Percentiles rank a stretch among this genome's conserved stretches.
These are phyloP conservation scores for Molorchus minor DNA, from an alignment of 2,888 invertebrate species.

Conservation along the genomic window DNA sequence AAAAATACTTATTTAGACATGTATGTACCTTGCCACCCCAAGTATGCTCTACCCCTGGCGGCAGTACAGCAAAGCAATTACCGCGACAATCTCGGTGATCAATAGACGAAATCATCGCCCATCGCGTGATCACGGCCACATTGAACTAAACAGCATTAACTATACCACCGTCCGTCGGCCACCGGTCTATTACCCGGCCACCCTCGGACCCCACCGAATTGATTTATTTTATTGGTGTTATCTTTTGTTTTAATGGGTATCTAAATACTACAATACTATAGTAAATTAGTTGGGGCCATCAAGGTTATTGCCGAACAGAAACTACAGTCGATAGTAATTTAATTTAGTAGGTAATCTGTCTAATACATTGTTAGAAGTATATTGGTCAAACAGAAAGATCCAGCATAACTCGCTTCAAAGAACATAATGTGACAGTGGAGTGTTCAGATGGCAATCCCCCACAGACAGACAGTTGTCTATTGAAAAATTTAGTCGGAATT, in stretches of 20 bases:
- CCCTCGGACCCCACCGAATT: constrained; percentile 21
- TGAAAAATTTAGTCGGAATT: too few species aligned
- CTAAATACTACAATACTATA: neutral
- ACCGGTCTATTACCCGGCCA: constrained; percentile 9
- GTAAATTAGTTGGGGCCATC: neutral
- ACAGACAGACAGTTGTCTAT: too few species aligned
- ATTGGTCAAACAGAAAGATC: too few species aligned
- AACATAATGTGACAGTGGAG: too few species aligned
- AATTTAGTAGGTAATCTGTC: neutral
- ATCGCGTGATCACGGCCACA: constrained; percentile 49
- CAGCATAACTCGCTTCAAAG: too few species aligned
- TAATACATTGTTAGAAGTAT: too few species aligned
- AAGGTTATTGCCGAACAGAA: too few species aligned
- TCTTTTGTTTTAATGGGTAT: constrained; percentile 17
- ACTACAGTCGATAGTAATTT: too few species aligned
- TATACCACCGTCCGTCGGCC: constrained; percentile 26
- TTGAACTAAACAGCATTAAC: constrained; percentile 43
- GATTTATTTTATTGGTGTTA: constrained; percentile 25
- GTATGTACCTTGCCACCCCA: neutral
- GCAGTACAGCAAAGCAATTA: constrained; percentile 50
- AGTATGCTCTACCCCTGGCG: constrained; percentile 31
- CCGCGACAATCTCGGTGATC: constrained; percentile 57
- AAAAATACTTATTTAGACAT: too few species aligned
- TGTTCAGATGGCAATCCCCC: too few species aligned
- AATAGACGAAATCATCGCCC: constrained; percentile 55